Conservation (phyloP, 1,140 invertebrate species). For the Chionoecetes opilio region DNA sequence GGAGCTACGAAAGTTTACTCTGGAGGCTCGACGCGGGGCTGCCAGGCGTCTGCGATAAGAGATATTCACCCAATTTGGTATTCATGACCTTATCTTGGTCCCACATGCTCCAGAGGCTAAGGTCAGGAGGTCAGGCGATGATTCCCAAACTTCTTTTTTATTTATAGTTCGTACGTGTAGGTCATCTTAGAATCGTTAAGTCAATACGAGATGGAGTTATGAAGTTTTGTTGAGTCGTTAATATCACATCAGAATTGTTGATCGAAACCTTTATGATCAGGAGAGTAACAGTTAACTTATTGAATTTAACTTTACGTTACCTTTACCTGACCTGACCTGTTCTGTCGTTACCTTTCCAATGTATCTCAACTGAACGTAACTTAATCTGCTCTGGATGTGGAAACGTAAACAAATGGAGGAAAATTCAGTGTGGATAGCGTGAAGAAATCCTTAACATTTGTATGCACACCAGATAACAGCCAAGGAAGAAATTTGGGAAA, state of each 20-base stretch:
- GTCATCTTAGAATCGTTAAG: background rate
- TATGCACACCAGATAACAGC: no score
- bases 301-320: no score
- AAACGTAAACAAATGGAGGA: no score
- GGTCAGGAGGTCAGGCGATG: background rate
- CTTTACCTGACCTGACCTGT: no score
- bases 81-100: conserved; percentile 9
- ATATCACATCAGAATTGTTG: background rate
- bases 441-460: no score
- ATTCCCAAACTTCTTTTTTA: background rate
- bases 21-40: background rate
- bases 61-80: background rate
- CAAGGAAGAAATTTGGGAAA: no score
- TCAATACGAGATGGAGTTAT: background rate
- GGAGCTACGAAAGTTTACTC: background rate
- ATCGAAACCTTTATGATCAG: background rate
- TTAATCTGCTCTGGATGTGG: no score
- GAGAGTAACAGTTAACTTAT: no score
- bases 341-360: no score
- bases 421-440: no score
- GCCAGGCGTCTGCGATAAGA: background rate
- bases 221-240: background rate
- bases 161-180: no score
- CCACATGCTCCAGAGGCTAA: background rate
- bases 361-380: no score